A percentile compares a stretch with the other conserved stretches of the same genome.
Conservation (phyloP, 2,888 invertebrate species). For the Ceriagrion tenellum region DNA sequence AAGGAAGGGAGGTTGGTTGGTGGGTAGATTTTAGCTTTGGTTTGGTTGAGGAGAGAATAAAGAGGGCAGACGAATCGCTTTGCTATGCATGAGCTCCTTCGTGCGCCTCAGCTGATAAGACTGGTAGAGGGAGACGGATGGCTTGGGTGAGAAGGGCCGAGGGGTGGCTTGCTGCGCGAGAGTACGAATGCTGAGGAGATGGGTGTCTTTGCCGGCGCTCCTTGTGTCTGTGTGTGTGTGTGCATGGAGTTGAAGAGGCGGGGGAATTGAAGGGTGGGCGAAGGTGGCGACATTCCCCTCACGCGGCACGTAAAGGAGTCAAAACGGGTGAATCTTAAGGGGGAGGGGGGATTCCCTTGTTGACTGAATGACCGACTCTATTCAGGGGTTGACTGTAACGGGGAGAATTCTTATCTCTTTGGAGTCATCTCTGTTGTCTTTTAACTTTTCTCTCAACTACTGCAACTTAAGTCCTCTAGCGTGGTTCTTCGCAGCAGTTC, state of each 20-base stretch:
- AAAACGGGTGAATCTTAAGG: neutral
- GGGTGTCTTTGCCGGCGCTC: neutral
- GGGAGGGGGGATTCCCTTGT: neutral
- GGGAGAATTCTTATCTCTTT: conserved; percentile 4
- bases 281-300: neutral
- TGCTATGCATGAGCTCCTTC: conserved; percentile 65
- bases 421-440: neutral
- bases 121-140: neutral
- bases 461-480: neutral
- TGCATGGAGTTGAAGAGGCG: neutral
- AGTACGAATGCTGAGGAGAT: neutral
- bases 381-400: conserved; percentile 15
- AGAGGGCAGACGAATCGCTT: conserved; percentile 43
- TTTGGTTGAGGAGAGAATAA: conserved; percentile 23
- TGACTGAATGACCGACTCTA: conserved; percentile 47
- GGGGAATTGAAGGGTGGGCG: neutral
- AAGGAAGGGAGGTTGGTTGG: neutral
- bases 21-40: neutral
- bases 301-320: neutral
- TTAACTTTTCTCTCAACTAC: neutral
- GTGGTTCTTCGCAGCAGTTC: neutral
- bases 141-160: neutral
- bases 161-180: neutral
- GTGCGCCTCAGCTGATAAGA: conserved; percentile 32
- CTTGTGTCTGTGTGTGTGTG: neutral